phyloP scores from a whole-genome alignment of 2,888 invertebrate genomes.

The Pecten maximus region DNA sequence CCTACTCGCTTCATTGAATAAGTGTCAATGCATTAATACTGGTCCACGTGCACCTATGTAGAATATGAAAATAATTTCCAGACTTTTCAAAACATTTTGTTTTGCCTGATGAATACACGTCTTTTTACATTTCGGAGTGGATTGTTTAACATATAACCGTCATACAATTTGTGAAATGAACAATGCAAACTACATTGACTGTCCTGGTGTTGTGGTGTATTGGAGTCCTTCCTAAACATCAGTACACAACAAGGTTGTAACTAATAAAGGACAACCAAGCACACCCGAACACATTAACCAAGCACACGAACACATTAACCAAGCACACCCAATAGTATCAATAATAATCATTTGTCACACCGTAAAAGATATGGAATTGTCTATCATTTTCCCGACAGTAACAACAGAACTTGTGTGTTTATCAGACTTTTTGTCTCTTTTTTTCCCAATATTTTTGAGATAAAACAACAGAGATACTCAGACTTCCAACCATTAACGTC shows the following conservation, averaged over 20 bases:
- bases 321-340: too few relatives aligned
- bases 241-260: too few relatives aligned
- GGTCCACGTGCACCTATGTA: neutral
- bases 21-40: neutral
- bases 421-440: neutral
- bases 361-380: too few relatives aligned
- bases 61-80: neutral
- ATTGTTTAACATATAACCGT: neutral
- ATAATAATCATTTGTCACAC: too few relatives aligned
- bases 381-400: too few relatives aligned
- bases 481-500: neutral
- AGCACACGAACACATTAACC: too few relatives aligned
- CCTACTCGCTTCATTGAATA: slow-evolving; percentile 3
- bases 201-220: too few relatives aligned
- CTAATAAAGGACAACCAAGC: too few relatives aligned
- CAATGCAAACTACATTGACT: too few relatives aligned
- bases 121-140: neutral
- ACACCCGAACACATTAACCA: too few relatives aligned
- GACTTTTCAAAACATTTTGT: neutral
- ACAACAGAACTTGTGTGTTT: neutral
- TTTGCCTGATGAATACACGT: neutral
- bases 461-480: neutral
- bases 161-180: neutral
- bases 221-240: too few relatives aligned
- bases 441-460: neutral